Evolutionary conservation across 2,888 invertebrate species (phyloP).

Genomic region (Eristalis pertinax): DNA sequence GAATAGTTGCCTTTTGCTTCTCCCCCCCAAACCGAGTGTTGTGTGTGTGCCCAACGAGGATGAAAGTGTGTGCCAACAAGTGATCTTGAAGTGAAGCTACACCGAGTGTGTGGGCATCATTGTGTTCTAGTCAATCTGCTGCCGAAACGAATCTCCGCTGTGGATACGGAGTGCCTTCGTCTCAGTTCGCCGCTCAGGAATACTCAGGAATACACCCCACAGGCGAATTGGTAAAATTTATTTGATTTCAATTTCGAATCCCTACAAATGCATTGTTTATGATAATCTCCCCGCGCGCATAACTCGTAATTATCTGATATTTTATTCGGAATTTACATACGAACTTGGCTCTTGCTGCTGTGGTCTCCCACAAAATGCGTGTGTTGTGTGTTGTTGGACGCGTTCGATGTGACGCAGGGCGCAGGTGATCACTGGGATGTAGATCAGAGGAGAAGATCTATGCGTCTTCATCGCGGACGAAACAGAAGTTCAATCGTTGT

Average conservation of each 20-base stretch:
- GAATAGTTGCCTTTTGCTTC: no score
- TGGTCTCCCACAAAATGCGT: neutral
- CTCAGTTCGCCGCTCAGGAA: neutral
- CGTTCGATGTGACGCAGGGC: neutral
- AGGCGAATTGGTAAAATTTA: constrained; percentile 9
- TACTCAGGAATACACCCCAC: neutral
- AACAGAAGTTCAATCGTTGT: neutral
- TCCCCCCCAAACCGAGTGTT: neutral
- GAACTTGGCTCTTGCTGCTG: neutral
- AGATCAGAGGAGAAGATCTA: no score
- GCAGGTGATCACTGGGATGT: neutral
- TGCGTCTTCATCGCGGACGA: neutral
- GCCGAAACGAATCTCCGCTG: neutral
- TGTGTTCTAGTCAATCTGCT: constrained; percentile 7
- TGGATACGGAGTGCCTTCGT: constrained; percentile 1
- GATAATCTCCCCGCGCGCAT: constrained; percentile 3
- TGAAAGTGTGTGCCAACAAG: neutral
- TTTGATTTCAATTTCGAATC: constrained; percentile 1
- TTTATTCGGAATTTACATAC: constrained; percentile 22
- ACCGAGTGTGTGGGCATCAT: no score
- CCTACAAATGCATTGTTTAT: constrained; percentile 16
- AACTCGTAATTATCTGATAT: constrained; percentile 25
- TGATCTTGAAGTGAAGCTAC: neutral
- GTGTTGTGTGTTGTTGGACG: neutral
- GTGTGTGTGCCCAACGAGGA: neutral